phyloP scores from a whole-genome alignment of 2,888 invertebrate species.

The Tethea ocularis region DNA sequence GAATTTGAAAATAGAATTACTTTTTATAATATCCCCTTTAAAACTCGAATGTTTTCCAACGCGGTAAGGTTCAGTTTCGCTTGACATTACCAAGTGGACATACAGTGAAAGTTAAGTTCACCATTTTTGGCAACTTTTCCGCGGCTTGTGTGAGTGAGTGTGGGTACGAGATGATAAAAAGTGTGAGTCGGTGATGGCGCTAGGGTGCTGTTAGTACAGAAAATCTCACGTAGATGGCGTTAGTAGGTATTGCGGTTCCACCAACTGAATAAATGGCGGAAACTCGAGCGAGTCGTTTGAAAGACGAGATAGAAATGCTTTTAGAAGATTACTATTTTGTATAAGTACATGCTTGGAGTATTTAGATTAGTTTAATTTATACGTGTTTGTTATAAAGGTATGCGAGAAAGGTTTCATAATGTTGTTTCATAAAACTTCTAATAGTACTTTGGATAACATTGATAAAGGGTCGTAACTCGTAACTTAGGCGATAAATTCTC shows the following conservation, averaged over 20 bases:
- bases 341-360: conserved; percentile 23
- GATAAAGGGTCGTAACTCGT: too few relatives aligned
- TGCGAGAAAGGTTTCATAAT: neutral
- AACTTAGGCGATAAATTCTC: too few relatives aligned
- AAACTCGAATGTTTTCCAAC: accelerated
- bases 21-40: neutral
- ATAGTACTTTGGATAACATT: too few relatives aligned
- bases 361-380: conserved; percentile 38
- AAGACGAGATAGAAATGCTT: conserved; percentile 59
- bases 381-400: conserved; percentile 12
- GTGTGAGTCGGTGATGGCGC: conserved; percentile 63
- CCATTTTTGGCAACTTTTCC: conserved; percentile 70
- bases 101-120: conserved; percentile 31
- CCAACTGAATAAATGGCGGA: conserved; percentile 35
- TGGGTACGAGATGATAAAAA: conserved; percentile 54
- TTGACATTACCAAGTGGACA: neutral
- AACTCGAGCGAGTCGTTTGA: conserved; percentile 48
- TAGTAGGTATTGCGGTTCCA: conserved; percentile 51
- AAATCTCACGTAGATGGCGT: conserved; percentile 64
- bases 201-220: conserved; percentile 60
- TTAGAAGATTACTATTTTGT: conserved; percentile 50
- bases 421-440: neutral
- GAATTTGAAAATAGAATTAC: neutral
- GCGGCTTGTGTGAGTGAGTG: conserved; percentile 55
- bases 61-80: conserved; percentile 22